Evolutionary conservation across 2,888 invertebrate species (phyloP).

Genomic region (Catocala nupta): DNA sequence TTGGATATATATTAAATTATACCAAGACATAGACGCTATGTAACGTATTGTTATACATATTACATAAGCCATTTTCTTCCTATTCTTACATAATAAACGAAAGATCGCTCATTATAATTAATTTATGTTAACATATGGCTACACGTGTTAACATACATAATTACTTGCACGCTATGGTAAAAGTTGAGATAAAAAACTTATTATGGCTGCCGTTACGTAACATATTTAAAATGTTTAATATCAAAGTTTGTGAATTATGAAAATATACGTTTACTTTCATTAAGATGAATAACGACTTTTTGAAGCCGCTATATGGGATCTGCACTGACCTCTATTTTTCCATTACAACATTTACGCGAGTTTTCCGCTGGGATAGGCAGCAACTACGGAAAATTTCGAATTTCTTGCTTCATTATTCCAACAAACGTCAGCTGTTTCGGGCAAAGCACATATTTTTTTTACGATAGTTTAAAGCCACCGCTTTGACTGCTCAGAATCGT

Average conservation of each 20-base stretch:
- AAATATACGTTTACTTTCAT: slow-evolving; percentile 2
- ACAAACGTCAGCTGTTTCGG: too few relatives aligned
- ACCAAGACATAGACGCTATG: slow-evolving; percentile 1
- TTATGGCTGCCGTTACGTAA: slow-evolving; percentile 27
- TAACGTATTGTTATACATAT: slow-evolving; percentile 28
- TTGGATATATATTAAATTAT: not conserved
- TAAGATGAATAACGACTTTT: not conserved
- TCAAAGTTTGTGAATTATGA: not conserved
- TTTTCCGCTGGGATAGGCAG: too few relatives aligned
- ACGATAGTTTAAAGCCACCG: too few relatives aligned
- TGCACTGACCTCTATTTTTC: too few relatives aligned
- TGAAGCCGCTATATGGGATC: too few relatives aligned
- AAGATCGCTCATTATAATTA: slow-evolving; percentile 41
- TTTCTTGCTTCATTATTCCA: too few relatives aligned
- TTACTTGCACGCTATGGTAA: slow-evolving; percentile 37
- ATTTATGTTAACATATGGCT: slow-evolving; percentile 42
- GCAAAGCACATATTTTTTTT: too few relatives aligned
- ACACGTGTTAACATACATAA: slow-evolving; percentile 35
- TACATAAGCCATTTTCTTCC: slow-evolving; percentile 34
- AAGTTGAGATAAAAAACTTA: slow-evolving; percentile 29
- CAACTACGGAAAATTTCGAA: too few relatives aligned
- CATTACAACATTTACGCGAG: too few relatives aligned
- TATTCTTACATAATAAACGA: slow-evolving; percentile 32
- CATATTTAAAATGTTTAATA: slow-evolving; percentile 12
- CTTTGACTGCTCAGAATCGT: too few relatives aligned